Base-by-base conservation (phyloP, 1,140 invertebrate species). In the Ylistrum balloti region DNA sequence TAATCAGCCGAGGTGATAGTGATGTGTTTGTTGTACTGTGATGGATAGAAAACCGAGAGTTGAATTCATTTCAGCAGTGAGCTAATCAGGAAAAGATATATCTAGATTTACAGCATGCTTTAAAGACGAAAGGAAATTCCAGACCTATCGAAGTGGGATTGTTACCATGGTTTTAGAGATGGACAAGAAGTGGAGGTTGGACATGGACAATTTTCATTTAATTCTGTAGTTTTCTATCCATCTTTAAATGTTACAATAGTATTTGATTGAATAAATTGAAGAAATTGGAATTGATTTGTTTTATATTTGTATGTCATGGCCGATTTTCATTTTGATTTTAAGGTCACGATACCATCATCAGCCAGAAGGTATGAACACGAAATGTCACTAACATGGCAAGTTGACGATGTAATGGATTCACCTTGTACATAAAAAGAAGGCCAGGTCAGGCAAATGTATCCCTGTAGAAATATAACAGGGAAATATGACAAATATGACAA, bases 181-280 rank as follows among this genome's bases (percentile, higher is more conserved):
- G n/a, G 17, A 28, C 22, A 28, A 17, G 17, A 74, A 74, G 28
- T 74, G 56, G n/a, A 74, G 5, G 28, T 74, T 74, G 22, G 17
- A 5, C 13, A 74, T 15, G 20, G n/a, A 13, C 10, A 45, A 17
- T 45, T 45, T 5, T 38, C 35, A 38, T 74, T 0, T 0, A 17
- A n/a, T 28, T 74, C n/a, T 74, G 56, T 74, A 28, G 56, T 74
- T 74, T 74, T 28, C 56, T 74, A 74, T 74, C 56, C 56, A 74
- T 74, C 56, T 28, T 74, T 74, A 28, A n/a, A 74, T 74, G 56
- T 74, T 74, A 74, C 22, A 28, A 17, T 74, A 13, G 41, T 45
- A 45, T 45, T 45, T 45, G 41, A 45, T 13, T 45, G 10, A 45
- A 45, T 13, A 45, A 45, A 13, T 13, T 38, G 35, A 13, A 38